Conservation (phyloP, 2,888 invertebrate genomes). For the Scelioninae gen. 1 region DNA sequence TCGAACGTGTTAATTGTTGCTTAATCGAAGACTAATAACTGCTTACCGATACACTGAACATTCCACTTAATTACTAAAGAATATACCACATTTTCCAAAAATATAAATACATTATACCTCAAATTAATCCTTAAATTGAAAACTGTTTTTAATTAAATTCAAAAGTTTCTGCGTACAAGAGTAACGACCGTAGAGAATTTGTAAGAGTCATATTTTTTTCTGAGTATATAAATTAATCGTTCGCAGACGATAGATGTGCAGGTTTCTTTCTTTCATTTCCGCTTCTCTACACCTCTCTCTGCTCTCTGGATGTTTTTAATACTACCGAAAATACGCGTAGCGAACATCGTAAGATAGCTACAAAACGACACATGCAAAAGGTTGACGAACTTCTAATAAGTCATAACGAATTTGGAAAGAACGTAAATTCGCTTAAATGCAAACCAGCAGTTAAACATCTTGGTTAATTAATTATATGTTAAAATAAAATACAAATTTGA, state of each 20-base stretch:
- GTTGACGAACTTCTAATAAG: constrained; percentile 66
- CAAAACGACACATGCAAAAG: constrained; percentile 59
- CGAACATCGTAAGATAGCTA: constrained; percentile 60
- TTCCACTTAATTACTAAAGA: constrained; percentile 35
- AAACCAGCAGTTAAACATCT: neutral
- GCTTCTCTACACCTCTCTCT: constrained; percentile 64
- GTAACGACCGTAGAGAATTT: neutral
- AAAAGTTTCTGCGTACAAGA: neutral
- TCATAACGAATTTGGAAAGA: constrained; percentile 25
- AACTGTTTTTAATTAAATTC: neutral
- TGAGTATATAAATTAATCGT: constrained; percentile 63
- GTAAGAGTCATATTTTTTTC: constrained; percentile 25
- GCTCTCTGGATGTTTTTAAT: constrained; percentile 68
- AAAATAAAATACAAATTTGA: no score
- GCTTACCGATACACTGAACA: constrained; percentile 27
- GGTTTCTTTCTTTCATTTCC: constrained; percentile 69
- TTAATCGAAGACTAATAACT: constrained; percentile 58
- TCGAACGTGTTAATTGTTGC: constrained; percentile 68
- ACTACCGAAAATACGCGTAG: constrained; percentile 69
- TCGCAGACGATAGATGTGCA: constrained; percentile 64
- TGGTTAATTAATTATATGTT: no score
- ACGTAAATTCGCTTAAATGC: neutral
- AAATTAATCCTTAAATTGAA: constrained; percentile 1
- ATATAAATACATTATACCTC: constrained; percentile 14
- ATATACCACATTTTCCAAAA: constrained; percentile 21